A percentile compares a stretch with the other conserved stretches of the same genome.
Conservation (phyloP, 2,113 vertebrate genomes). For the Limanda limanda region DNA sequence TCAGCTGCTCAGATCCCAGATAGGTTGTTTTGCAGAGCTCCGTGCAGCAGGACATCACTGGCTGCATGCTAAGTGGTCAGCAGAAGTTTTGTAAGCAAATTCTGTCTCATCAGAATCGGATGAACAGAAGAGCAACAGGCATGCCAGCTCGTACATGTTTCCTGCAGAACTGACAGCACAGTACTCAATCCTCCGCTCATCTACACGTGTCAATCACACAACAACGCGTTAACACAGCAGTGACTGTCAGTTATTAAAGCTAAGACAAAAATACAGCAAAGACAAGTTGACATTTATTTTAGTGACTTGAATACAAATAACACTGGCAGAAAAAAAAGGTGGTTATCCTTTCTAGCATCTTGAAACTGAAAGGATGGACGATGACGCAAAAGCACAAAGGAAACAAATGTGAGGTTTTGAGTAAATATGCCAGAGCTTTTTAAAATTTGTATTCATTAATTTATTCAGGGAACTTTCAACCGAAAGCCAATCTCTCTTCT, state of each 20-base stretch:
- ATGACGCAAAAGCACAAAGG: neutral
- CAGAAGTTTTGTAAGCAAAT: neutral
- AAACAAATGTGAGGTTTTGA: neutral
- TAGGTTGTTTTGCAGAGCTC: slow-evolving; percentile 23
- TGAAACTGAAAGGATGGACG: neutral
- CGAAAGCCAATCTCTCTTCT: neutral
- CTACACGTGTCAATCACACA: slow-evolving; percentile 13
- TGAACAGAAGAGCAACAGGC: slow-evolving; percentile 10
- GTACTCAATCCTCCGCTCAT: slow-evolving; percentile 4
- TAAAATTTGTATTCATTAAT: slow-evolving; percentile 1
- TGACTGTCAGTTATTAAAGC: slow-evolving; percentile 27
- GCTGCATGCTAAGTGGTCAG: slow-evolving; percentile 43
- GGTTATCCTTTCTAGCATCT: neutral
- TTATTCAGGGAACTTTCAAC: neutral
- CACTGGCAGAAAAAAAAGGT: neutral
- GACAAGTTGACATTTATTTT: neutral
- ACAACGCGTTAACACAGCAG: slow-evolving; percentile 7
- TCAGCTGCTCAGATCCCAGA: slow-evolving; percentile 4
- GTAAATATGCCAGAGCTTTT: neutral
- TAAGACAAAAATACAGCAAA: neutral
- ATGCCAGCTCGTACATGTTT: neutral
- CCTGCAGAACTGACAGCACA: neutral
- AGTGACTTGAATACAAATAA: slow-evolving; percentile 17
- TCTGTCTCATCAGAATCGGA: slow-evolving; percentile 28
- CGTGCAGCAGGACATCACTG: neutral